phyloP scores from a whole-genome alignment of 2,113 vertebrate genomes.

The Cinclus cinclus region DNA sequence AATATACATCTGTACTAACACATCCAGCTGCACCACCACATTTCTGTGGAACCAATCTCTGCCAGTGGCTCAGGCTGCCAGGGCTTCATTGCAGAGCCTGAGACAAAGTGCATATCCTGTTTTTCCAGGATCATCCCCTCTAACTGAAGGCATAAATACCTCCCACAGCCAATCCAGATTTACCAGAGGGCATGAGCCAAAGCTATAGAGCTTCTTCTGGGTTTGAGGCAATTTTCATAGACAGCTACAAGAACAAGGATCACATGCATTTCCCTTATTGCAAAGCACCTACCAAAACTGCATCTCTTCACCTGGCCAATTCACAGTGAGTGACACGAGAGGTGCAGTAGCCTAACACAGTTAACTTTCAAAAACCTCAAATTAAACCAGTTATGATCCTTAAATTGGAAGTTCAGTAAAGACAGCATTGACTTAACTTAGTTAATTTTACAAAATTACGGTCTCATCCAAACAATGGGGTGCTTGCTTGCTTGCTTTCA shows the following conservation, averaged over 20 bases:
- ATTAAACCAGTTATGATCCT: background rate
- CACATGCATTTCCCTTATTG: background rate
- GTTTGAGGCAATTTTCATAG: background rate
- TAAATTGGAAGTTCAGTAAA: background rate
- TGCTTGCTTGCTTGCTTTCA: conserved; percentile 25
- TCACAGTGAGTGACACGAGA: background rate
- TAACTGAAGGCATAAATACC: background rate
- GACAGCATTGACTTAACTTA: background rate
- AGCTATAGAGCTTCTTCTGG: background rate
- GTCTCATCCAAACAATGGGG: conserved; percentile 21
- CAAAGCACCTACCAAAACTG: background rate
- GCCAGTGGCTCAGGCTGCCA: background rate
- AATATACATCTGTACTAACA: background rate
- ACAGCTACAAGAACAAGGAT: background rate
- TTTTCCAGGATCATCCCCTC: background rate
- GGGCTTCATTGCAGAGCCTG: background rate
- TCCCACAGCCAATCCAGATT: background rate
- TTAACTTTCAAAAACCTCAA: background rate
- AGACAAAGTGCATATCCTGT: background rate
- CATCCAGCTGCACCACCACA: background rate
- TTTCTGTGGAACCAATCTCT: background rate
- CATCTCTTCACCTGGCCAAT: background rate
- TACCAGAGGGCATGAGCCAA: background rate
- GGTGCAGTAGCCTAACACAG: background rate
- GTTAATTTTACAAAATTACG: background rate